Evolutionary conservation across 2,888 invertebrate genomes (phyloP).

Genomic region (Gymnosoma rotundatum): DNA sequence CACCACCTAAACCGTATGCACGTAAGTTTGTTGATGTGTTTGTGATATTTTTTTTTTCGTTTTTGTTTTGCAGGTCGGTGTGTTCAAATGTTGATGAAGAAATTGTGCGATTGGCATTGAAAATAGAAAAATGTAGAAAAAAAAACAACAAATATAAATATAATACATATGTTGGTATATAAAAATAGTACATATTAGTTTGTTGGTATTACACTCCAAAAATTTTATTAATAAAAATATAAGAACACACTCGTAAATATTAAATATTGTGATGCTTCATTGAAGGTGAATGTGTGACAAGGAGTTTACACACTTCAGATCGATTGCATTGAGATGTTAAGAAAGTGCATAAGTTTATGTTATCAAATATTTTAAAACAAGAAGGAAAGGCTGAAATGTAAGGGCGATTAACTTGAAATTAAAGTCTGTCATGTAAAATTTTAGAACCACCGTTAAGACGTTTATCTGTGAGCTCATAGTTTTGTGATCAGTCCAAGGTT

Average conservation of each 20-base stretch:
- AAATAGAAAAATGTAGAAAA: conserved; percentile 32
- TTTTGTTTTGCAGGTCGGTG: conserved; percentile 10
- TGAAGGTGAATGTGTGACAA: conserved; percentile 26
- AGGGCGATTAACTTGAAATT: no score
- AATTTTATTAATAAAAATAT: conserved; percentile 33
- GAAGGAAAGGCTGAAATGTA: no score
- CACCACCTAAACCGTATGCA: conserved; percentile 74
- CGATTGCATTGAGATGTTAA: background rate
- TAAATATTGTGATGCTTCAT: conserved; percentile 10
- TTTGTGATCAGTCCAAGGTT: no score
- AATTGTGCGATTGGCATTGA: conserved; percentile 54
- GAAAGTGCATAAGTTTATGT: no score
- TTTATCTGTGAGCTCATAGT: no score
- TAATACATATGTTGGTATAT: conserved; percentile 26
- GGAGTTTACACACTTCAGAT: conserved; percentile 3
- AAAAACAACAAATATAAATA: conserved; percentile 31
- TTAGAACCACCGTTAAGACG: no score
- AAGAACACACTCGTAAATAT: background rate
- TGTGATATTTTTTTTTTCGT: background rate
- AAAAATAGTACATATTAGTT: conserved; percentile 29
- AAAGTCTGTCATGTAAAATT: no score
- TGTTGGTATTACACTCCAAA: conserved; percentile 62
- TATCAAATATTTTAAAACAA: no score
- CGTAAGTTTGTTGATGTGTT: background rate
- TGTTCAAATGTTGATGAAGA: conserved; percentile 31